A percentile compares a stretch with the other conserved stretches of the same genome.
phyloP scores from a whole-genome alignment of 2,888 invertebrate genomes.

The Tetranychus piercei region DNA sequence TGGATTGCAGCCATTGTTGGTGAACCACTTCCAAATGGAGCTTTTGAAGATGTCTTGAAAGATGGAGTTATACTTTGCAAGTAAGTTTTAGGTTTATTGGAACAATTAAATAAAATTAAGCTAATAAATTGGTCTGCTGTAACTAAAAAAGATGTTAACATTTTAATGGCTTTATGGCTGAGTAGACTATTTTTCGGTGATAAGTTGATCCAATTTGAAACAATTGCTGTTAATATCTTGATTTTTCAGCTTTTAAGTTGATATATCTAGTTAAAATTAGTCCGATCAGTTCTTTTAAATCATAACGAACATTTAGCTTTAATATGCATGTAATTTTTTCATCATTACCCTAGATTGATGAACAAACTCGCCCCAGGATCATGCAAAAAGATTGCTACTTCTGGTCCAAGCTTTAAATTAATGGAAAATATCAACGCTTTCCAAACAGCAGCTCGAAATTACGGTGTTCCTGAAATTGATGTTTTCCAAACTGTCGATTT shows the following conservation, averaged over 20 bases:
- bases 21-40: constrained; percentile 15
- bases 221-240: too few species aligned
- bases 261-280: too few species aligned
- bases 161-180: background rate
- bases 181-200: too few species aligned
- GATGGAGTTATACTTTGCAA: constrained; percentile 22
- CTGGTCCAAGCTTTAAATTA: constrained; percentile 15
- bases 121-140: too few species aligned
- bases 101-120: background rate
- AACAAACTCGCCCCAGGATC: constrained; percentile 21
- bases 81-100: background rate
- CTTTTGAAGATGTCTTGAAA: constrained; percentile 20
- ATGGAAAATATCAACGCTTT: constrained; percentile 23
- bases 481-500: constrained; percentile 21
- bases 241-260: too few species aligned
- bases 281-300: too few species aligned
- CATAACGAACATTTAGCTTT: too few species aligned
- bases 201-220: too few species aligned
- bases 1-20: constrained; percentile 19
- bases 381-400: constrained; percentile 15
- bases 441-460: constrained; percentile 17
- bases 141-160: background rate
- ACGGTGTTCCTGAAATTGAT: constrained; percentile 19
- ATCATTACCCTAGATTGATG: constrained; percentile 13
- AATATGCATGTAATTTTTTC: too few species aligned